Evolutionary conservation across 2,888 invertebrate genomes (phyloP), one percentile per base, ranked within the genome.

Genomic region (Lagria hirta): DNA sequence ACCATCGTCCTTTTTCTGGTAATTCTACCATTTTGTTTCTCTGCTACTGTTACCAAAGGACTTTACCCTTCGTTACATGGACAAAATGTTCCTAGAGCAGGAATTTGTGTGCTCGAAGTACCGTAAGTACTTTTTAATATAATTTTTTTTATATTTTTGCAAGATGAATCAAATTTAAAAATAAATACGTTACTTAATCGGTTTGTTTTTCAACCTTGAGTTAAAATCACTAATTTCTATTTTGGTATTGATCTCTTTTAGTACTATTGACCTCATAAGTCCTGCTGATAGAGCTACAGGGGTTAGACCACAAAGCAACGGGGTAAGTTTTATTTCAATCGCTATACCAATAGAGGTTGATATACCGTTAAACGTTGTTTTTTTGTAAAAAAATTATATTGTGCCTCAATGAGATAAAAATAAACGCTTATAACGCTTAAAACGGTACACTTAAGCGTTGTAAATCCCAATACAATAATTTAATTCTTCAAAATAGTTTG

Each of bases 101-200:
- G 82, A 37, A 75, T 82, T 3, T 84, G 83, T 60, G 77, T 76
- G 51, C 73, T 77, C 21, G 81, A 81, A 75, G 77, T 83, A 2
- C 81, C 80, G 83, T 84, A 70, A 79, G 83, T 79, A 61, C 26
- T 8, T 40, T 29, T 33, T 12, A 23, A n/a, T n/a, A 6, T 16
- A 29, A 17, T 15, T 27, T 33, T 15, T 17, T 32, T 23, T 13
- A 23, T 3, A 14, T 13, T 13, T 2, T 5, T 27, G 5, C 13
- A 12, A 22, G 8, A 37, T 8, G 12, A 6, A 35, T n/a, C 10
- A 8, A 6, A 1, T 2, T 12, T 8, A 5, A 17, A 24, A 24
- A 24, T 24, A 7, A 7, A 7, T 6, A 28, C 12, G 4, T 10
- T 5, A 28, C 16, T 13, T 6, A 2, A n/a, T 14, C 28, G 13